These are phyloP conservation scores for Rhagonycha fulva DNA, from an alignment of 2,888 invertebrate species.

Conservation along the genomic window DNA sequence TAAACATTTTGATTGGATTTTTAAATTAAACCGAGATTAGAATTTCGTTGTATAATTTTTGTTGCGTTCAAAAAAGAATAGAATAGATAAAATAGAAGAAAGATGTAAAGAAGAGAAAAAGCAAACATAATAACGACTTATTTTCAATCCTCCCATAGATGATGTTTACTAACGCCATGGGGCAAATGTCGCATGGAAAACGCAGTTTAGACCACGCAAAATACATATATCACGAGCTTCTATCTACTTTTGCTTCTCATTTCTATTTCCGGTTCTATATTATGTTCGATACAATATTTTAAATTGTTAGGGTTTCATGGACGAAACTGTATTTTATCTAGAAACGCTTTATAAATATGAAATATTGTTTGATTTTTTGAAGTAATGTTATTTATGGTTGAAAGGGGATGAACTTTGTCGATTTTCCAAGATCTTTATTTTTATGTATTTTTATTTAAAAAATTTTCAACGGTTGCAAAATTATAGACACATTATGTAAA, in stretches of 20 bases:
- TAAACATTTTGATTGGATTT: neutral
- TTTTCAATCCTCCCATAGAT: slow-evolving; percentile 28
- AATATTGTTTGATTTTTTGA: slow-evolving; percentile 33
- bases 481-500: neutral
- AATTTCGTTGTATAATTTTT: neutral
- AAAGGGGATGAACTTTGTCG: slow-evolving; percentile 20
- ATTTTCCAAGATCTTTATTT: neutral
- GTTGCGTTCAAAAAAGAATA: neutral
- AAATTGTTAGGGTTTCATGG: slow-evolving; percentile 26
- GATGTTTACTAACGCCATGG: slow-evolving; percentile 31
- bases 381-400: slow-evolving; percentile 26
- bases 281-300: slow-evolving; percentile 28
- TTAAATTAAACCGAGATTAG: neutral
- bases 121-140: neutral
- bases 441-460: neutral
- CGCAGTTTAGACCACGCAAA: slow-evolving; percentile 31
- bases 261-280: slow-evolving; percentile 28
- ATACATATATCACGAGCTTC: slow-evolving; percentile 28
- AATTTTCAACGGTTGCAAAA: neutral
- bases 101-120: neutral
- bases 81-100: neutral
- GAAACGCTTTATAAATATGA: slow-evolving; percentile 30
- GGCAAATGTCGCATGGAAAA: slow-evolving; percentile 34
- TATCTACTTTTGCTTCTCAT: slow-evolving; percentile 11
- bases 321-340: slow-evolving; percentile 23